Conservation (phyloP, 2,888 invertebrate genomes). For the Drosophila demipolita region DNA sequence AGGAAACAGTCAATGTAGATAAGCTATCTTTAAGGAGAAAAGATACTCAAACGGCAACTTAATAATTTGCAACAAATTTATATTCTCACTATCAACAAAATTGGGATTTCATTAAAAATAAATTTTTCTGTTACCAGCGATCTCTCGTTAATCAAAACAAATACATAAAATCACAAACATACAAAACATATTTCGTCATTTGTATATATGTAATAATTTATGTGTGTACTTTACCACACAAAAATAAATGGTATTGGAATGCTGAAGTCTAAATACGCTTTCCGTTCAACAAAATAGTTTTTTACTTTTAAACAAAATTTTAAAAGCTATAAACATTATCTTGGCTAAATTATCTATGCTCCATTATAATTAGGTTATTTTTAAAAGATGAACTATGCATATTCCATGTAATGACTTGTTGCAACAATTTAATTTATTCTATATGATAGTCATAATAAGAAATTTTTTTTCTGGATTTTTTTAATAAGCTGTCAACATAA, state of each 20-base stretch:
- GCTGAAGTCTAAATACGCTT: neutral
- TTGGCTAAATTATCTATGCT: neutral
- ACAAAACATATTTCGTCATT: neutral
- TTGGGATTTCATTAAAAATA: neutral
- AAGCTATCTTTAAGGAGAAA: constrained; percentile 2
- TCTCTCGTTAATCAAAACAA: neutral
- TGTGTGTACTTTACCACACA: neutral
- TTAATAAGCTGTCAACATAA: neutral
- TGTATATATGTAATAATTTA: neutral
- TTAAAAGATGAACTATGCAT: neutral
- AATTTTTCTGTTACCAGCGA: neutral
- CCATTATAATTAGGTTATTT: neutral
- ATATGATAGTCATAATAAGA: neutral
- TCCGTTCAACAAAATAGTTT: neutral
- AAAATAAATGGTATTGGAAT: neutral
- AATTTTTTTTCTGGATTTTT: neutral
- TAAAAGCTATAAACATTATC: neutral
- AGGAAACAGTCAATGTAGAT: constrained; percentile 1
- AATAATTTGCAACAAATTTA: neutral
- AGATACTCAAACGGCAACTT: neutral
- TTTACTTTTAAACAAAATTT: neutral
- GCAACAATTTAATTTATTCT: neutral
- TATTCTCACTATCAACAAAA: neutral
- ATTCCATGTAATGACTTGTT: neutral
- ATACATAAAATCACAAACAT: neutral